Base-by-base conservation (phyloP, 2,888 invertebrate species). In the Salpingus planirostris region DNA sequence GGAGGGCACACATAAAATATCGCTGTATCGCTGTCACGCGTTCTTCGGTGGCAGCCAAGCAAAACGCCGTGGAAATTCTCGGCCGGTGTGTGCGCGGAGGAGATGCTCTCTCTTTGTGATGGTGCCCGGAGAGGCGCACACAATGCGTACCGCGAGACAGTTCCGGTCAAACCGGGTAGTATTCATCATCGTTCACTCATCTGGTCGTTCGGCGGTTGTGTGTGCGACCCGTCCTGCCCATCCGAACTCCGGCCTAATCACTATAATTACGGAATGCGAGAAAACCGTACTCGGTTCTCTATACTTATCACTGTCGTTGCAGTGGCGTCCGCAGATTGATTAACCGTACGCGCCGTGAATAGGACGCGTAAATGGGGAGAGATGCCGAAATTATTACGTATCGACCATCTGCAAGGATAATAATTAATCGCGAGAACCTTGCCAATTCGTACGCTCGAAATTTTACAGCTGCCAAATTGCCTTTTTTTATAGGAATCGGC, bases 181-280 rank as follows among this genome's bases (percentile, higher is more conserved):
- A 36, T 32, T 32, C 32, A 33, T 33, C 37, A 37, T 37, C 21
- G 21, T 25, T 29, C 37, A 29, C 33, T 37, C 37, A 33, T 33
- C 33, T 36, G 15, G 26, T 26, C 15, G 15, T 26, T 27, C 33
- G 27, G 22, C 22, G 22, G 22, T 33, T 15, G 27, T 27, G 25
- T 18, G 15, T 15, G 13, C 13, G 11, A 15, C 31, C 36, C 27
- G 28, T 24, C 28, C 33, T 30, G 24, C 25, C 15, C 24, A 15
- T 11, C 27, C n/a, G n/a, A n/a, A 29, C 18, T 22, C 13, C 12
- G 12, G 15, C 39, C 31, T 33, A 41, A 47, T 43, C 38, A 46
- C 45, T 46, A 44, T 47, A 46, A 47, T 46, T 44, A 44, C 27
- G 44, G 40, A 44, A 47, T 47, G 45, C 43, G 41, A 44, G 43